These are phyloP conservation scores for Botia almorhae DNA, from an alignment of 2,797 vertebrate species.

Conservation along the genomic window DNA sequence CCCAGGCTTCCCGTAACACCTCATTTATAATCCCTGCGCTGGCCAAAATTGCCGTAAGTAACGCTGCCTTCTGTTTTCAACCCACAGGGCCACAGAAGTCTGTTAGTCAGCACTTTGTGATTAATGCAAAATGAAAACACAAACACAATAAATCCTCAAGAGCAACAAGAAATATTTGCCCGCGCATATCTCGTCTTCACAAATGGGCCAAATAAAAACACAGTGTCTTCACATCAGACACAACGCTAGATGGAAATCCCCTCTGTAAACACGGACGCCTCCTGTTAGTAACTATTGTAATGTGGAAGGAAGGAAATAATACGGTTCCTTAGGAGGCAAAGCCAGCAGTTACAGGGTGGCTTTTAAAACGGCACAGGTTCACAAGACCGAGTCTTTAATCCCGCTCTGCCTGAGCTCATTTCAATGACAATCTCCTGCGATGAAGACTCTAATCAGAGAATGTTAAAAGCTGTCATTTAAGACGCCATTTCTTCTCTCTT, in stretches of 20 bases:
- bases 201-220: slow-evolving; percentile 21
- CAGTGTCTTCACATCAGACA: slow-evolving; percentile 17
- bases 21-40: slow-evolving; percentile 38
- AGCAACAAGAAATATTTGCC: background rate
- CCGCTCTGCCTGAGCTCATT: slow-evolving; percentile 57
- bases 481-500: slow-evolving; percentile 44
- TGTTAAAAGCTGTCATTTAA: slow-evolving; percentile 62
- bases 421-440: slow-evolving; percentile 66
- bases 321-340: slow-evolving; percentile 38
- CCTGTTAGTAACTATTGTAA: slow-evolving; percentile 30
- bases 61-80: slow-evolving; percentile 42
- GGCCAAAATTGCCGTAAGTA: slow-evolving; percentile 47
- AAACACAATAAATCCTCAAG: slow-evolving; percentile 69
- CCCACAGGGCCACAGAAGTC: slow-evolving; percentile 25
- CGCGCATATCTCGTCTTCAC: background rate
- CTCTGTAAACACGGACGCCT: slow-evolving; percentile 42
- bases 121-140: slow-evolving; percentile 32
- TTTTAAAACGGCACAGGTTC: slow-evolving; percentile 36
- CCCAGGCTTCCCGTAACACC: slow-evolving; percentile 51
- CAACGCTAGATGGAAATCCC: slow-evolving; percentile 27
- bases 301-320: slow-evolving; percentile 52
- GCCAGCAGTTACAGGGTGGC: slow-evolving; percentile 44
- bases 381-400: slow-evolving; percentile 58
- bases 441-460: slow-evolving; percentile 68
- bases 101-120: slow-evolving; percentile 46